These are phyloP conservation scores for Prinia subflava DNA, from an alignment of 2,113 vertebrate genomes.

Conservation along the genomic window DNA sequence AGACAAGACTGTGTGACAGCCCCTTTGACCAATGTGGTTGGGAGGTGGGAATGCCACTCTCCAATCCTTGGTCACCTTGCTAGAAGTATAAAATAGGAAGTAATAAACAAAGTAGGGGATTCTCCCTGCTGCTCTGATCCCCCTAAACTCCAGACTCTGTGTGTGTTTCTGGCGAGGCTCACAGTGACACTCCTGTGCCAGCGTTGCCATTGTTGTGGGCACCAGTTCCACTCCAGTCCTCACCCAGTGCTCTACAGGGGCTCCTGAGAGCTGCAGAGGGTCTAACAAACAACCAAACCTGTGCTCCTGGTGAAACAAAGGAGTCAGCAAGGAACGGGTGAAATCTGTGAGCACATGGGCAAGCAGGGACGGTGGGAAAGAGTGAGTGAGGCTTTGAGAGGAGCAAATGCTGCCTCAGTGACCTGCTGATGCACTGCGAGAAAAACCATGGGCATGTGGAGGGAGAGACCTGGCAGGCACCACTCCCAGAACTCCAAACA, in stretches of 20 bases:
- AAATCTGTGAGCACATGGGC: background rate
- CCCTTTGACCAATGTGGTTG: no score
- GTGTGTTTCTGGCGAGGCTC: no score
- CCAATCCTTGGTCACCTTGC: no score
- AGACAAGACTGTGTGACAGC: no score
- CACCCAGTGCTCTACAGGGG: background rate
- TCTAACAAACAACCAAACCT: background rate
- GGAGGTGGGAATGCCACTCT: no score
- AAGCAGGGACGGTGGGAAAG: background rate
- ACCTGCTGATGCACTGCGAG: background rate
- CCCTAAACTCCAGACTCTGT: no score
- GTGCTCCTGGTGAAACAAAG: background rate
- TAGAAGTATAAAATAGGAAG: no score
- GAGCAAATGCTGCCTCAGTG: background rate
- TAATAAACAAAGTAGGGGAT: no score
- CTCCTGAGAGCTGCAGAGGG: background rate
- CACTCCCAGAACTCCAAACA: background rate
- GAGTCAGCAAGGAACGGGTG: background rate
- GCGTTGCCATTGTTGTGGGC: background rate
- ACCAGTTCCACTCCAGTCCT: background rate
- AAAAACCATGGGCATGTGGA: background rate
- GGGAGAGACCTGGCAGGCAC: background rate
- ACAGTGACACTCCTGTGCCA: background rate
- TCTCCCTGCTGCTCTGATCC: no score
- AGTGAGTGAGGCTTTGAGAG: background rate